Evolutionary conservation across 2,888 invertebrate species (phyloP).

Genomic region (Caenorhabditis doughertyi): DNA sequence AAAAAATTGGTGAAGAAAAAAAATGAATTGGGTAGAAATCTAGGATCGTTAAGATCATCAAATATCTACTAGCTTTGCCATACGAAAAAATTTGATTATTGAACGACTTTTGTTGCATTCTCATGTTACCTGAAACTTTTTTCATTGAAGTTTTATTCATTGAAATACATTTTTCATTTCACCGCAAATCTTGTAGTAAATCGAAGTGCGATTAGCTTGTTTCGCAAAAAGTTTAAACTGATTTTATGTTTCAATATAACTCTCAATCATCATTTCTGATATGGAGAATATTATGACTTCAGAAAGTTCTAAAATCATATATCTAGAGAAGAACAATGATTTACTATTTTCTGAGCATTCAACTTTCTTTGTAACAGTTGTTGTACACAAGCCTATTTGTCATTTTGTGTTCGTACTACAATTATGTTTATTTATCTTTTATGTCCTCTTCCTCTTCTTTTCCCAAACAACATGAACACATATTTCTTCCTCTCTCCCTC

Average conservation of each 20-base stretch:
- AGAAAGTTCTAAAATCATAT: too few relatives aligned
- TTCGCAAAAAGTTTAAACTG: too few relatives aligned
- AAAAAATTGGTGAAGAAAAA: slow-evolving; percentile 1
- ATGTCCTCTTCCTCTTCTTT: neutral
- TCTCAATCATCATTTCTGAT: too few relatives aligned
- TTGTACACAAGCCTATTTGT: slow-evolving; percentile 11
- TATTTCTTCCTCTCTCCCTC: slow-evolving; percentile 23
- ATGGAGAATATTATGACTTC: too few relatives aligned
- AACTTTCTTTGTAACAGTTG: slow-evolving; percentile 14
- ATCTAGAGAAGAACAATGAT: neutral
- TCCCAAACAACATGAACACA: slow-evolving; percentile 27
- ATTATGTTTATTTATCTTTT: slow-evolving; percentile 52
- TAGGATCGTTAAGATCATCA: slow-evolving; percentile 16
- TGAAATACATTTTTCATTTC: too few relatives aligned
- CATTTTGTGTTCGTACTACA: slow-evolving; percentile 46
- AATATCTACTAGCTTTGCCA: neutral
- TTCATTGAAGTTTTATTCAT: too few relatives aligned
- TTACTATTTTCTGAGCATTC: slow-evolving; percentile 2
- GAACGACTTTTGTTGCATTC: too few relatives aligned
- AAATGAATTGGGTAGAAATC: slow-evolving; percentile 12
- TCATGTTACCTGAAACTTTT: too few relatives aligned
- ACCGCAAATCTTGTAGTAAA: too few relatives aligned
- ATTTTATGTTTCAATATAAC: too few relatives aligned
- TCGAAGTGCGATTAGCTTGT: too few relatives aligned
- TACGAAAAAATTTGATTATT: neutral